phyloP scores from a whole-genome alignment of 2,113 vertebrate species.

The Chamaea fasciata region DNA sequence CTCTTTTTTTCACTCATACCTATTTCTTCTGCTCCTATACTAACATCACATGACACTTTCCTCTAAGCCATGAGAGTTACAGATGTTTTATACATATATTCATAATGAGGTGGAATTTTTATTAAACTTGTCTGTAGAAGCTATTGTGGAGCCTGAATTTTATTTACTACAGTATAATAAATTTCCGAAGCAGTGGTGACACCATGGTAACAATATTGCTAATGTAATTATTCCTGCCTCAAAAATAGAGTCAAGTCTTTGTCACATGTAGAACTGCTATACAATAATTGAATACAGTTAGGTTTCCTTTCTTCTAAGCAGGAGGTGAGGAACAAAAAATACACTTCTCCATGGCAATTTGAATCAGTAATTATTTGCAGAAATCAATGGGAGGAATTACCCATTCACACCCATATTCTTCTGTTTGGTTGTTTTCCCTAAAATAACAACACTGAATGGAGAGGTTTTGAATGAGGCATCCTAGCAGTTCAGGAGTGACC shows the following conservation, averaged over 20 bases:
- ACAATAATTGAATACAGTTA: conserved; percentile 35
- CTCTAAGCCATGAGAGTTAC: neutral
- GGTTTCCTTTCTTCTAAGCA: conserved; percentile 42
- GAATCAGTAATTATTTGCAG: conserved; percentile 30
- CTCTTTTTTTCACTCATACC: neutral
- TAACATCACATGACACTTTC: neutral
- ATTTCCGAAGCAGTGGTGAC: conserved; percentile 20
- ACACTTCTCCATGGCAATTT: conserved; percentile 26
- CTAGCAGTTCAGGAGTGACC: neutral
- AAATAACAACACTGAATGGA: neutral
- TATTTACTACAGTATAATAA: conserved; percentile 47
- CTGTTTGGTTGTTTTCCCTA: neutral
- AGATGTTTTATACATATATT: conserved; percentile 34
- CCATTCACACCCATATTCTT: neutral
- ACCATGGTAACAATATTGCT: conserved; percentile 63
- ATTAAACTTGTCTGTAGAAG: conserved; percentile 43
- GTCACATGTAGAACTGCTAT: neutral
- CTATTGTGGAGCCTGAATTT: conserved; percentile 34
- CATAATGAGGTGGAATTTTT: conserved; percentile 50
- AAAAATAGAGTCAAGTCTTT: conserved; percentile 42
- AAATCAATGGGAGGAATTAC: neutral
- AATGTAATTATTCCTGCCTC: conserved; percentile 52
- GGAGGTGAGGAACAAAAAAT: conserved; percentile 42
- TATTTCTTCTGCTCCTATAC: neutral
- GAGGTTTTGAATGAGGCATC: neutral